Conservation (phyloP, 1,140 invertebrate genomes). For the Cotesia chilonis region DNA sequence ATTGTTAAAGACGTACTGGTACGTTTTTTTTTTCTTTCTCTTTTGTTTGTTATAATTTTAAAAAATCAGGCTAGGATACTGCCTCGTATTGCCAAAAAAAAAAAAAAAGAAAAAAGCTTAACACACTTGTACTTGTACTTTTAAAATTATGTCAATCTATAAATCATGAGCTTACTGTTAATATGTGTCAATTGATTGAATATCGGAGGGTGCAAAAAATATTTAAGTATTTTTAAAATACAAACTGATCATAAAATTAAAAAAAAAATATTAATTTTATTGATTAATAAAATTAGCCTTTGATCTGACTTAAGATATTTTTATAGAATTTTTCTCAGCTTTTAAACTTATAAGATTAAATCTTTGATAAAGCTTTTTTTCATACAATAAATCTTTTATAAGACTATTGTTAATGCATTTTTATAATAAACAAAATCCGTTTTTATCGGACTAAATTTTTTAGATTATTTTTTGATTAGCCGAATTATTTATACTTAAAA, state of each 20-base stretch:
- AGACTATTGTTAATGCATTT: constrained; percentile 3
- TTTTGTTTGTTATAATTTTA: constrained; percentile 27
- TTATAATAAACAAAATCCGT: constrained; percentile 35
- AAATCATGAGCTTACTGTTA: not conserved
- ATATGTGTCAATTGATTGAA: not conserved
- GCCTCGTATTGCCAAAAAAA: constrained; percentile 58
- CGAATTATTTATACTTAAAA: not conserved
- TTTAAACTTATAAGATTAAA: constrained; percentile 12
- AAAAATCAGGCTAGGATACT: constrained; percentile 35
- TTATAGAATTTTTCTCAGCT: constrained; percentile 19
- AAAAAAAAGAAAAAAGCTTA: constrained; percentile 36
- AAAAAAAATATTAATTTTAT: constrained; percentile 1
- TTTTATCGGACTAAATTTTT: constrained; percentile 30
- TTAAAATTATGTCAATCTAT: not conserved
- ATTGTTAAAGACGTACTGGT: constrained; percentile 60
- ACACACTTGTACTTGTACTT: constrained; percentile 14
- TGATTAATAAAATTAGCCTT: not conserved
- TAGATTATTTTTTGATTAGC: not conserved
- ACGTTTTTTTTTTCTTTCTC: constrained; percentile 49
- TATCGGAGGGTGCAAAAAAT: not conserved
- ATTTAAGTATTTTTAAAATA: not conserved
- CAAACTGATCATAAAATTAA: not conserved
- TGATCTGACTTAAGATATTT: constrained; percentile 4
- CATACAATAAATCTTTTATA: constrained; percentile 4
- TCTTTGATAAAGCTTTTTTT: constrained; percentile 25